Conservation (phyloP, 2,797 vertebrate genomes). For the Schizothorax lantsangensis region DNA sequence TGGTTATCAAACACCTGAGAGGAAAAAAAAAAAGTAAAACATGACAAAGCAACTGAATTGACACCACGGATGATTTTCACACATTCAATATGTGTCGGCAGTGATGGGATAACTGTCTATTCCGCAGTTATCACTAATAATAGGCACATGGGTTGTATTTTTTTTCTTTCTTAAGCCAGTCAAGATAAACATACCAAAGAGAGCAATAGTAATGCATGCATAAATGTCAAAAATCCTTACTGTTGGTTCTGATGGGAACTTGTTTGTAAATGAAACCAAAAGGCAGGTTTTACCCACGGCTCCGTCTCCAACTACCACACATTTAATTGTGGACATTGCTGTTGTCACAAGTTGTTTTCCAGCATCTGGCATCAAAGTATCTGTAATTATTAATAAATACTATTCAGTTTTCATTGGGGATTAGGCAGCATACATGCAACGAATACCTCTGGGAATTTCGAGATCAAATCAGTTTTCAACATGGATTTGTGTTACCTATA, state of each 20-base stretch:
- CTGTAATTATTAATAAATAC: constrained; percentile 9
- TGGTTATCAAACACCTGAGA: constrained; percentile 83
- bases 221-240: constrained; percentile 68
- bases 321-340: constrained; percentile 85
- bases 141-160: background rate
- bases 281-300: constrained; percentile 86
- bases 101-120: background rate
- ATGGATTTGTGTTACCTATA: too few relatives aligned
- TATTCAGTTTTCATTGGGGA: background rate
- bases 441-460: too few relatives aligned
- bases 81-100: background rate
- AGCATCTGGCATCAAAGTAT: background rate
- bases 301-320: constrained; percentile 85
- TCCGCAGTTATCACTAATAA: background rate
- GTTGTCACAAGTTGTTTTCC: constrained; percentile 49
- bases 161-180: background rate
- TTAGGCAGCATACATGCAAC: background rate
- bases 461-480: too few relatives aligned
- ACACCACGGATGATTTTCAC: background rate
- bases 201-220: background rate
- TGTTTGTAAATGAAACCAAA: constrained; percentile 86
- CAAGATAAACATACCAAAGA: background rate
- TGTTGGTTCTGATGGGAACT: constrained; percentile 84
- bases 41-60: background rate
- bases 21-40: background rate